Evolutionary conservation across 1,140 invertebrate species (phyloP), one percentile per base, ranked within the genome.

Genomic region (Drosophila gunungcola): DNA sequence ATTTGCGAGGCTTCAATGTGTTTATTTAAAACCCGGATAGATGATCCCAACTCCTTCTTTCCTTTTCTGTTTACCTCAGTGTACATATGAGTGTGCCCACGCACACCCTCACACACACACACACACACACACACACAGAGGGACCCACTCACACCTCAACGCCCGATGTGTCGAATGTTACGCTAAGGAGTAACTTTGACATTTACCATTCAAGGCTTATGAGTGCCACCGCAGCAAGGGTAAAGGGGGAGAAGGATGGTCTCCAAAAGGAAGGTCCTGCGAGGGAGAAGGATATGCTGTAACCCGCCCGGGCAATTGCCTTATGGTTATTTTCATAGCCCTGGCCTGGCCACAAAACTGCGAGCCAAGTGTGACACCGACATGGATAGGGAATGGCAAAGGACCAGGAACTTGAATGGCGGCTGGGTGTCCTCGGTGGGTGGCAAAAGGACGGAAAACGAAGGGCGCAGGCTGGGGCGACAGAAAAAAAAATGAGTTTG

Each of bases 191-290:
- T 89, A 89, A 89, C 84, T 89, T 89, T 89, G 84, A 89, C 84
- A 89, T 89, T 89, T 89, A 89, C 85, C 84, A 89, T 89, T 89
- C 84, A 89, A 89, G 84, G 84, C 84, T 89, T 89, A 89, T 89
- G 84, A 89, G 84, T 89, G 73, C 85, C 84, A 74, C 70, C 84
- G 77, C 68, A 51, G 54, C 16, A 1, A 34, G 45, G 13, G 29
- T 32, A 32, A 5, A 36, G 42, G 12, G 36, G 9, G 16, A 13
- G 32, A 34, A 3, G 29, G 29, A 6, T 6, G 29, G 29, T 32
- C 4, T 32, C 29, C 29, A 32, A 32, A 32, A 32, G 5, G 29
- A 5, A 46, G 2, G 36, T 34, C 32, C 7, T 42, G 32, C 25
- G 42, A 11, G 29, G 49, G 56, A 32, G 58, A 45, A 21, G 64